Evolutionary conservation across 2,888 invertebrate species (phyloP).

Genomic region (Metallyticus violacea): DNA sequence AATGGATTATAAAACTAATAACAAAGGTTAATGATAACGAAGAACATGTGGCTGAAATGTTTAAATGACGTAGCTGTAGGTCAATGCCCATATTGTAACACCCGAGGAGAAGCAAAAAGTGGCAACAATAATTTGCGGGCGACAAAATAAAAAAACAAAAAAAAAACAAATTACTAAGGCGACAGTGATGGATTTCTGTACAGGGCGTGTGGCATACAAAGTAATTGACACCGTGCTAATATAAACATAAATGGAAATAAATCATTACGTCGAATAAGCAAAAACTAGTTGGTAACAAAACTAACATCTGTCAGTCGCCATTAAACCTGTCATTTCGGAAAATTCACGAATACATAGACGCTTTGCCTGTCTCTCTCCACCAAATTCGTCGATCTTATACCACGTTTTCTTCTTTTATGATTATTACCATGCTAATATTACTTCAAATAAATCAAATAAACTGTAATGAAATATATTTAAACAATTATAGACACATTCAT

Average conservation of each 20-base stretch:
- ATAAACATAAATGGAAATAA: not conserved
- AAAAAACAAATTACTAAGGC: not conserved
- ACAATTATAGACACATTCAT: too few species aligned
- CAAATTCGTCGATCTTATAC: too few species aligned
- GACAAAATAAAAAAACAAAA: not conserved
- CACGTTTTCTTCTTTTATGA: too few species aligned
- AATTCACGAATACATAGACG: not conserved
- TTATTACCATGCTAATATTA: too few species aligned
- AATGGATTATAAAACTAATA: too few species aligned
- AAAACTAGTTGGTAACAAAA: too few species aligned
- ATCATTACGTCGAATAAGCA: not conserved
- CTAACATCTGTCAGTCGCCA: not conserved
- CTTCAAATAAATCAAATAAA: too few species aligned
- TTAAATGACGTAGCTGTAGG: too few species aligned
- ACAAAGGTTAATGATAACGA: too few species aligned
- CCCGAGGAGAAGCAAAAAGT: not conserved
- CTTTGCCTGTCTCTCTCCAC: not conserved
- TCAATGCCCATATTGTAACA: too few species aligned
- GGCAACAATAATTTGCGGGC: not conserved
- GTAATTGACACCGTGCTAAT: not conserved
- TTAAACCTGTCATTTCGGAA: not conserved
- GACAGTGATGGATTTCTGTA: not conserved
- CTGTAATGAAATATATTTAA: too few species aligned
- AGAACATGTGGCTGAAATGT: too few species aligned
- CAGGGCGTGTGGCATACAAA: not conserved